Evolutionary conservation across 2,113 vertebrate genomes (phyloP).

Genomic region (Camelus dromedarius): DNA sequence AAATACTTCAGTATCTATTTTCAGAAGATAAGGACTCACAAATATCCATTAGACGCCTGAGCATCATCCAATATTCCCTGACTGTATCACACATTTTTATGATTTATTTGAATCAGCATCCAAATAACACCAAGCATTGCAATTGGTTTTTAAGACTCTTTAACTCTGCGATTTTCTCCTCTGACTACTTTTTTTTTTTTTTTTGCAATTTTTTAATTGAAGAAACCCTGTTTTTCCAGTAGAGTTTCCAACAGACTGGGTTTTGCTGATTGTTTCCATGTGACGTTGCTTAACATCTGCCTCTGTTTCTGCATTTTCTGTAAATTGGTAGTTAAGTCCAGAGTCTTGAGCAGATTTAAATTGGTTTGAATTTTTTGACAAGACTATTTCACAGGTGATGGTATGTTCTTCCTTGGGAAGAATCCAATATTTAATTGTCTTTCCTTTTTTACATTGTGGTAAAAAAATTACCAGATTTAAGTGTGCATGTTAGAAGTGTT

Average conservation of each 20-base stretch:
- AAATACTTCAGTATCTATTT: background rate
- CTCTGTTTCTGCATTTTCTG: background rate
- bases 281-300: slow-evolving; percentile 8
- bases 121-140: background rate
- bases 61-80: background rate
- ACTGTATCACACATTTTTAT: background rate
- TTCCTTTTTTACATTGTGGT: background rate
- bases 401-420: background rate
- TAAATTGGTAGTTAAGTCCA: background rate
- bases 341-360: slow-evolving; percentile 31
- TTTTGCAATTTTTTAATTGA: slow-evolving; percentile 51
- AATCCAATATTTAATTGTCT: background rate
- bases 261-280: slow-evolving; percentile 58
- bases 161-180: background rate
- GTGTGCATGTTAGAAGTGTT: background rate
- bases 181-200: background rate
- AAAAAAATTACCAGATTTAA: background rate
- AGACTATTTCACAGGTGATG: background rate
- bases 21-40: background rate
- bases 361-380: slow-evolving; percentile 27
- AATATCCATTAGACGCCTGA: background rate
- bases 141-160: background rate
- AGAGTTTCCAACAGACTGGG: slow-evolving; percentile 55
- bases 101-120: background rate
- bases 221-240: slow-evolving; percentile 52